phyloP scores from a whole-genome alignment of 2,113 vertebrate genomes.

The Silurus glanis region DNA sequence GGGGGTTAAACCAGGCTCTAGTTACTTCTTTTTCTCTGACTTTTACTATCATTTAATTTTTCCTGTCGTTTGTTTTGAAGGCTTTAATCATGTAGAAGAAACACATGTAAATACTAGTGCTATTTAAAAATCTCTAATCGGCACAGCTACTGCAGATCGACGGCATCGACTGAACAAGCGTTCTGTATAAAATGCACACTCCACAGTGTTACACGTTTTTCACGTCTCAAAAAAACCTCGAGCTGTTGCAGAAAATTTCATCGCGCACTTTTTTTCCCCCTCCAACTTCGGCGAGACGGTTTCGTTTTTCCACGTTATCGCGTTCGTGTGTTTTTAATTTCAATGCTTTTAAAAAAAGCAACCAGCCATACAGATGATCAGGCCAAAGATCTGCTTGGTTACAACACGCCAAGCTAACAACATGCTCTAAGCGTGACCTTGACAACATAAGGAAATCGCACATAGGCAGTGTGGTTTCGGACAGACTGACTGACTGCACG shows the following conservation, averaged over 20 bases:
- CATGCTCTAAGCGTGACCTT: not conserved
- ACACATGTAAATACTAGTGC: slow-evolving; percentile 58
- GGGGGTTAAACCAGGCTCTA: not conserved
- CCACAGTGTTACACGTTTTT: slow-evolving; percentile 43
- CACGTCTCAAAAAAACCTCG: not conserved
- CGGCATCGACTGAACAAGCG: slow-evolving; percentile 44
- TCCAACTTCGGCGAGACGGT: too few species aligned
- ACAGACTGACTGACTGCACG: not conserved
- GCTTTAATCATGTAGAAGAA: slow-evolving; percentile 47
- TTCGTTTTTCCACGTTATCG: too few species aligned
- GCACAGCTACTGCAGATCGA: slow-evolving; percentile 49
- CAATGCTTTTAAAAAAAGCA: too few species aligned
- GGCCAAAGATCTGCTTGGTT: too few species aligned
- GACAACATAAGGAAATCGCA: not conserved
- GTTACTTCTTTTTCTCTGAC: not conserved
- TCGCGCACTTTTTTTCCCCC: not conserved
- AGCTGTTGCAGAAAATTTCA: slow-evolving; percentile 25
- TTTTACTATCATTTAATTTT: slow-evolving; percentile 15
- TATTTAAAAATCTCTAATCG: slow-evolving; percentile 46
- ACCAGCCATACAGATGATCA: too few species aligned
- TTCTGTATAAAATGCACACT: slow-evolving; percentile 34
- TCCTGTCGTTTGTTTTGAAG: slow-evolving; percentile 34
- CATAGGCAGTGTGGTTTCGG: not conserved
- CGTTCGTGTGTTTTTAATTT: too few species aligned
- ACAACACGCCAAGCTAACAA: not conserved